Percentiles rank a stretch among this genome's conserved stretches.
Evolutionary conservation across 2,888 invertebrate genomes (phyloP).

Genomic region (Dromius quadrimaculatus): DNA sequence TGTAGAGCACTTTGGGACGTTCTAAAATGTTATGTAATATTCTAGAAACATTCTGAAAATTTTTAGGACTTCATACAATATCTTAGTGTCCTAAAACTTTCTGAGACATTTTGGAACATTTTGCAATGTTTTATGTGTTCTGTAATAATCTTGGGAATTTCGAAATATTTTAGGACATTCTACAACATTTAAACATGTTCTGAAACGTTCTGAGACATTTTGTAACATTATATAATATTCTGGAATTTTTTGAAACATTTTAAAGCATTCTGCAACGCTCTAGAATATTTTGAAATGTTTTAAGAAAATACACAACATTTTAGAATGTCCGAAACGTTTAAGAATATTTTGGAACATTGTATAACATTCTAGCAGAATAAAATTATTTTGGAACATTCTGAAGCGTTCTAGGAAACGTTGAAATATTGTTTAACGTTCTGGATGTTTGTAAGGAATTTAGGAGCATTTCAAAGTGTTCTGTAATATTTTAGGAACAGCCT

Average conservation of each 20-base stretch:
- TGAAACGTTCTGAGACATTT: not conserved
- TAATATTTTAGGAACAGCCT: too few species aligned
- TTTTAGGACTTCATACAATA: too few species aligned
- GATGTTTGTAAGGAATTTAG: too few species aligned
- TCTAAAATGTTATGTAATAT: not conserved
- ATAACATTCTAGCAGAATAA: too few species aligned
- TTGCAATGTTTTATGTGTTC: not conserved
- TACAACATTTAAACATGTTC: not conserved
- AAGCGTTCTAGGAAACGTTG: too few species aligned
- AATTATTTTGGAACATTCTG: too few species aligned
- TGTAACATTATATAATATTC: not conserved
- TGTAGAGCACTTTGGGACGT: not conserved
- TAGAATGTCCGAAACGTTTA: too few species aligned
- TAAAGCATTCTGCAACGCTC: not conserved
- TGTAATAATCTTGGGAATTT: not conserved
- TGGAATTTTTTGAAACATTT: not conserved
- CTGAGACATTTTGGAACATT: not conserved
- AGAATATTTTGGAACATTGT: too few species aligned
- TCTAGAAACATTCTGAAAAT: not conserved
- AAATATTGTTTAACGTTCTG: too few species aligned
- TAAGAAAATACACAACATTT: too few species aligned
- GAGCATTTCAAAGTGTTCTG: too few species aligned
- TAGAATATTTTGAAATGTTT: not conserved
- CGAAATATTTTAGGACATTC: not conserved
- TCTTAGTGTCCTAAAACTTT: not conserved